phyloP scores from a whole-genome alignment of 2,888 invertebrate species.

The Tenthredo mesomela region DNA sequence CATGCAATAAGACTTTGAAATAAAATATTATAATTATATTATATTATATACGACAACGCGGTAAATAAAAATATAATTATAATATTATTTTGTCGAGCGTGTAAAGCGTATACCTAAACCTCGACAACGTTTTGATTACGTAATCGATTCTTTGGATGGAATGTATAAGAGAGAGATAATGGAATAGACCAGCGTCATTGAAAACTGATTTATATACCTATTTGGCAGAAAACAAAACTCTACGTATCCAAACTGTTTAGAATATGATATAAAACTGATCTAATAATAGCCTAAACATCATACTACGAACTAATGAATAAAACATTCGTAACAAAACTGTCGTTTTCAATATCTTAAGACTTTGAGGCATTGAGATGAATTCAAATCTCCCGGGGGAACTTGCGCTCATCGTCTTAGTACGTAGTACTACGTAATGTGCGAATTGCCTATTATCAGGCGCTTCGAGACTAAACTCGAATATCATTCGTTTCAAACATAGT shows the following conservation, averaged over 20 bases:
- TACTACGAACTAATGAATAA: not conserved
- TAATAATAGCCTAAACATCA: not conserved
- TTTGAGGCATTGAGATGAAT: not conserved
- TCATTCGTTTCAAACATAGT: not conserved
- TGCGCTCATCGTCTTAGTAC: not conserved
- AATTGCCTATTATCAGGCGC: not conserved
- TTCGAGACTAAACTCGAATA: not conserved
- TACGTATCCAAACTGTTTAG: not conserved
- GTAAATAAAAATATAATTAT: not conserved
- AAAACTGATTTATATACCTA: not conserved
- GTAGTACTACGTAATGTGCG: not conserved
- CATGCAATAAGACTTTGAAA: not conserved
- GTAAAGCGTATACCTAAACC: no score
- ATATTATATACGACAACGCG: not conserved
- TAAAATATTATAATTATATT: not conserved
- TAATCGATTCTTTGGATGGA: not conserved
- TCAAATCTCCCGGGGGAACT: not conserved
- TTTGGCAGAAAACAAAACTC: not conserved
- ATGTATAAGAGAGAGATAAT: not conserved
- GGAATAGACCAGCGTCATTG: not conserved
- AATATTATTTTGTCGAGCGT: not conserved
- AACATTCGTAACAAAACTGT: not conserved
- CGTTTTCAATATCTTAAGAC: not conserved
- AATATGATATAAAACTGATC: not conserved
- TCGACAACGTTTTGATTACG: not conserved